These are phyloP conservation scores for Pogonophryne albipinna DNA, from an alignment of 2,797 vertebrate genomes.

Conservation along the genomic window DNA sequence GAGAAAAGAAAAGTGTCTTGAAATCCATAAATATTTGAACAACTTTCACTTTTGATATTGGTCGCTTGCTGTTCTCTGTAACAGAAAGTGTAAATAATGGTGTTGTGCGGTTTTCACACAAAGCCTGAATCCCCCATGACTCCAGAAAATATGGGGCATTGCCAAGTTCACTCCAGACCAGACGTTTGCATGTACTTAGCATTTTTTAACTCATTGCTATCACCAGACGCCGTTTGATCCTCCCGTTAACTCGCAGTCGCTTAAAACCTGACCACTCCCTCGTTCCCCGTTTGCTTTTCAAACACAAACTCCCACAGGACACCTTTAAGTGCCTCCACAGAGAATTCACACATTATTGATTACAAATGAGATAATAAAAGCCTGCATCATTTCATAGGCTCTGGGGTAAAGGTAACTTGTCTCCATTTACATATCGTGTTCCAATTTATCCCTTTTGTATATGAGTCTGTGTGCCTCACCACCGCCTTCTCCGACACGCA, in stretches of 20 bases:
- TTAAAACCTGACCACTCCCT: conserved; percentile 32
- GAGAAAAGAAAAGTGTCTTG: conserved; percentile 14
- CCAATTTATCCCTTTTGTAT: conserved; percentile 48
- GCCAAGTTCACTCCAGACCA: conserved; percentile 6
- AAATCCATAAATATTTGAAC: conserved; percentile 63
- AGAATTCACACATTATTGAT: conserved; percentile 76
- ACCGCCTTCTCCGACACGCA: conserved; percentile 2
- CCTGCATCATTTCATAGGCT: conserved; percentile 65
- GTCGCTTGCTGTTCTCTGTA: conserved; percentile 27
- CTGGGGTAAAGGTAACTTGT: conserved; percentile 59
- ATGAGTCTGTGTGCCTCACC: conserved; percentile 10
- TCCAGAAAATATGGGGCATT: conserved; percentile 5
- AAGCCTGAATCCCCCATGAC: conserved; percentile 4
- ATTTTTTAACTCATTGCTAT: conserved; percentile 31
- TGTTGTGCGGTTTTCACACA: conserved; percentile 26
- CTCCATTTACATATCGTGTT: conserved; percentile 66
- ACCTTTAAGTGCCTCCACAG: conserved; percentile 53
- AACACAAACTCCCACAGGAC: conserved; percentile 52
- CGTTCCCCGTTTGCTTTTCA: conserved; percentile 53
- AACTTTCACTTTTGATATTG: conserved; percentile 13
- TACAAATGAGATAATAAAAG: conserved; percentile 76
- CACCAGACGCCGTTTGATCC: conserved; percentile 20
- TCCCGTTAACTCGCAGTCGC: conserved; percentile 23
- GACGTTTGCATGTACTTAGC: background rate
- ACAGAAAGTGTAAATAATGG: conserved; percentile 44